Evolutionary conservation across 2,113 vertebrate genomes (phyloP).

Genomic region (Maccullochella peelii): DNA sequence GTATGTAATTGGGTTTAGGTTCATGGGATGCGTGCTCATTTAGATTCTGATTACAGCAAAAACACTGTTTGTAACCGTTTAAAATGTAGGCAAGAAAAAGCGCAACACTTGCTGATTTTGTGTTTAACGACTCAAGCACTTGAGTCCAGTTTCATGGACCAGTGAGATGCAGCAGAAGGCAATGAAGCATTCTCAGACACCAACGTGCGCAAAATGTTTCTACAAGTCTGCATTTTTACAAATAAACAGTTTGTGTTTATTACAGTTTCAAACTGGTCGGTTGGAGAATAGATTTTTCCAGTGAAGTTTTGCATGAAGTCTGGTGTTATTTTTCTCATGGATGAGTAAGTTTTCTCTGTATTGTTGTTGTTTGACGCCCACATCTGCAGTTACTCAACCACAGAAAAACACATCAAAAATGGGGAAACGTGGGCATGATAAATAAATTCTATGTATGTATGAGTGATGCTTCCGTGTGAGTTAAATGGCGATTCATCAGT

Average conservation of each 20-base stretch:
- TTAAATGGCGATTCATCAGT: slow-evolving; percentile 3
- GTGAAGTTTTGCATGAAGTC: slow-evolving; percentile 60
- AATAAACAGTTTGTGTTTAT: background rate
- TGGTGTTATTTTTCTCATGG: slow-evolving; percentile 59
- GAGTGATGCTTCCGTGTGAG: slow-evolving; percentile 41
- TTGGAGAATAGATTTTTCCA: slow-evolving; percentile 26
- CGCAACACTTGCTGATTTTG: background rate
- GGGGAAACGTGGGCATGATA: slow-evolving; percentile 49
- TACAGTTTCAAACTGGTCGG: background rate
- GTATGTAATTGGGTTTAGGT: background rate
- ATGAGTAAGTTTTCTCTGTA: slow-evolving; percentile 53
- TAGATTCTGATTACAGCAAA: background rate
- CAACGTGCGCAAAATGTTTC: background rate
- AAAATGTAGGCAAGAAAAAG: background rate
- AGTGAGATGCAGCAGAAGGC: slow-evolving; percentile 12
- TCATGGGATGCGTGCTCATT: background rate
- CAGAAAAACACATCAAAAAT: slow-evolving; percentile 59
- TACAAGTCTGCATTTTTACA: background rate
- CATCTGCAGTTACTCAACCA: slow-evolving; percentile 81
- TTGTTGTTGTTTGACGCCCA: slow-evolving; percentile 67
- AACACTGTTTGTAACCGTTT: background rate
- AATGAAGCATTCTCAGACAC: background rate
- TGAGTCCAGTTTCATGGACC: background rate
- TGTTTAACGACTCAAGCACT: background rate
- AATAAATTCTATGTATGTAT: slow-evolving; percentile 45